These are phyloP conservation scores for Exaiptasia diaphana DNA, from an alignment of 64 coral and sea anemone species.

Conservation along the genomic window DNA sequence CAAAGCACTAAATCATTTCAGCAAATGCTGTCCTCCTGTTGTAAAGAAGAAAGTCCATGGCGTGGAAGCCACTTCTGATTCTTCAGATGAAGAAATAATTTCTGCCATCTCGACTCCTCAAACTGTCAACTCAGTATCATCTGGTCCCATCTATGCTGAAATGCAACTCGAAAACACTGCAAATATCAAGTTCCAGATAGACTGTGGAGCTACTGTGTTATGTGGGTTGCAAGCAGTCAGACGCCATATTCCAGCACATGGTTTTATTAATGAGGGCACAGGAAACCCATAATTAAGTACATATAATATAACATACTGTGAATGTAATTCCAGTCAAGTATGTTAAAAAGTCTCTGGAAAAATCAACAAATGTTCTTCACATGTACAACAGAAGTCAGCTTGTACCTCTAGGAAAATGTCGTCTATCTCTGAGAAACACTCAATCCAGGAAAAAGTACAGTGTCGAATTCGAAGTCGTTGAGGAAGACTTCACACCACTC, in stretches of 20 bases:
- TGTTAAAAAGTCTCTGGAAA: constrained; percentile 18
- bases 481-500: constrained; percentile 48
- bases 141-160: background rate
- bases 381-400: constrained; percentile 58
- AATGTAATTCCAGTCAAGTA: background rate
- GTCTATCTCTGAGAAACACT: constrained; percentile 27
- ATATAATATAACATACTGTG: background rate
- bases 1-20: too few relatives aligned
- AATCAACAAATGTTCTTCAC: background rate
- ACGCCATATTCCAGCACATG: too few relatives aligned
- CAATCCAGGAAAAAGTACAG: constrained; percentile 38
- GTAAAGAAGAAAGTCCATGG: too few relatives aligned
- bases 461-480: constrained; percentile 48
- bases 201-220: constrained; percentile 60
- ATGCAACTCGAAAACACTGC: background rate
- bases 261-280: too few relatives aligned
- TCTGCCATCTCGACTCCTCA: too few relatives aligned
- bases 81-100: too few relatives aligned
- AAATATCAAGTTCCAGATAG: constrained; percentile 19
- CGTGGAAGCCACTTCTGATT: too few relatives aligned
- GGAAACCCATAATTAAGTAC: too few relatives aligned
- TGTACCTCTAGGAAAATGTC: constrained; percentile 41
- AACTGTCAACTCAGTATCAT: background rate
- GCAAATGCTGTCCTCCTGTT: too few relatives aligned
- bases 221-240: too few relatives aligned